phyloP scores from a whole-genome alignment of 1,140 invertebrate species.

The Tenebrio molitor region DNA sequence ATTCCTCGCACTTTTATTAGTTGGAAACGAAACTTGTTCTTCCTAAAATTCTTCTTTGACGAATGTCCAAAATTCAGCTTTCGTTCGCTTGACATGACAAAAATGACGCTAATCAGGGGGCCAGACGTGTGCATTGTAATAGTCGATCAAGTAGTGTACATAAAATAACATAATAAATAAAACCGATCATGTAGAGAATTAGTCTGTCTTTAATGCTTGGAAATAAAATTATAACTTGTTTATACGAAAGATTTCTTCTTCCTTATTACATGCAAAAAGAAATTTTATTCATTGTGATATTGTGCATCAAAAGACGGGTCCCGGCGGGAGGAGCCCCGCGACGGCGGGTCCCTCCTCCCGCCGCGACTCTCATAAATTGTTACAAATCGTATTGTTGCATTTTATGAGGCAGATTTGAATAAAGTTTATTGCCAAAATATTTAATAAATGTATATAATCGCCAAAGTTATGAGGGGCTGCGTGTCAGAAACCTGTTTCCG shows the following conservation, averaged over 20 bases:
- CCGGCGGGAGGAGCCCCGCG: conserved; percentile 9
- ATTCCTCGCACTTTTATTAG: conserved; percentile 27
- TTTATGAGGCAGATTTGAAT: conserved; percentile 47
- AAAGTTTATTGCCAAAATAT: conserved; percentile 51
- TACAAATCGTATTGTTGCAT: conserved; percentile 48
- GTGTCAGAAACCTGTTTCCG: conserved; percentile 1
- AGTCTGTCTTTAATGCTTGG: conserved; percentile 41
- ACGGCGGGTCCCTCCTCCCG: too few species aligned
- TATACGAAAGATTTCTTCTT: conserved; percentile 45
- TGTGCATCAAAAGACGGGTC: conserved; percentile 36
- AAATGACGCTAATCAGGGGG: conserved; percentile 29
- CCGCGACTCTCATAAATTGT: conserved; percentile 45
- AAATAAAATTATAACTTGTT: conserved; percentile 45
- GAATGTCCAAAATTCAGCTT: conserved; percentile 21
- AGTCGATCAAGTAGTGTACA: conserved; percentile 5
- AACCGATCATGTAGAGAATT: conserved; percentile 29
- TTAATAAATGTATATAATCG: conserved; percentile 50
- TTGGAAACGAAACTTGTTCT: conserved; percentile 34
- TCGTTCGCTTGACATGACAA: conserved; percentile 32
- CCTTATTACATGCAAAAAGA: conserved; percentile 41
- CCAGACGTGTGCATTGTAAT: conserved; percentile 36
- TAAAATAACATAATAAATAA: not conserved
- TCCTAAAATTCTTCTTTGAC: conserved; percentile 34
- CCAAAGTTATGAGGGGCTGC: conserved; percentile 37
- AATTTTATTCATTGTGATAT: conserved; percentile 49